Conservation (phyloP, 2,113 vertebrate species). For the Strix uralensis region DNA sequence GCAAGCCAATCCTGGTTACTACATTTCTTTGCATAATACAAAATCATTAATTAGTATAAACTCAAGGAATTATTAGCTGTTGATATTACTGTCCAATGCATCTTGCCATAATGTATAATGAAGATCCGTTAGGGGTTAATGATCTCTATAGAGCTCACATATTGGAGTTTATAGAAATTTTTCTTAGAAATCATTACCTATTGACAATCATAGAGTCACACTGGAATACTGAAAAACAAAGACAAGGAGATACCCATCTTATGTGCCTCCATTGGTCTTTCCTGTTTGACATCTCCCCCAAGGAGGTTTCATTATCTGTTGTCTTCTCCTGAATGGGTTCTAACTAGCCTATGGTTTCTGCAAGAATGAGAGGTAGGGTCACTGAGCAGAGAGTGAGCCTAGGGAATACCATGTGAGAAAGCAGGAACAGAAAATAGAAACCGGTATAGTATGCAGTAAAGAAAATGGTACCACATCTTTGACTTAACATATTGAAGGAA, state of each 20-base stretch:
- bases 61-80: not conserved
- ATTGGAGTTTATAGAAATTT: not conserved
- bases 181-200: not conserved
- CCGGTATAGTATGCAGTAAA: rapidly evolving
- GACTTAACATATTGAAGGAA: not conserved
- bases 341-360: not conserved
- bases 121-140: not conserved
- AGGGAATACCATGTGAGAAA: not conserved
- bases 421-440: not conserved
- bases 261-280: not conserved
- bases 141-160: not conserved
- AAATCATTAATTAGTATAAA: not conserved
- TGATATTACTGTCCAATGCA: not conserved
- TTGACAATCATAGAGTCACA: not conserved
- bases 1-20: not conserved
- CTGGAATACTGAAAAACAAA: not conserved
- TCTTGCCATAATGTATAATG: not conserved
- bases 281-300: not conserved
- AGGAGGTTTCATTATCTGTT: not conserved
- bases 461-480: not conserved
- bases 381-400: not conserved
- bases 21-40: not conserved
- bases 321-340: not conserved
- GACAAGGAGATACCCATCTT: not conserved
- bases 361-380: not conserved